Evolutionary conservation across 2,797 vertebrate species (phyloP), one percentile per base, ranked within the genome.

Genomic region (Pelochelys cantorii): DNA sequence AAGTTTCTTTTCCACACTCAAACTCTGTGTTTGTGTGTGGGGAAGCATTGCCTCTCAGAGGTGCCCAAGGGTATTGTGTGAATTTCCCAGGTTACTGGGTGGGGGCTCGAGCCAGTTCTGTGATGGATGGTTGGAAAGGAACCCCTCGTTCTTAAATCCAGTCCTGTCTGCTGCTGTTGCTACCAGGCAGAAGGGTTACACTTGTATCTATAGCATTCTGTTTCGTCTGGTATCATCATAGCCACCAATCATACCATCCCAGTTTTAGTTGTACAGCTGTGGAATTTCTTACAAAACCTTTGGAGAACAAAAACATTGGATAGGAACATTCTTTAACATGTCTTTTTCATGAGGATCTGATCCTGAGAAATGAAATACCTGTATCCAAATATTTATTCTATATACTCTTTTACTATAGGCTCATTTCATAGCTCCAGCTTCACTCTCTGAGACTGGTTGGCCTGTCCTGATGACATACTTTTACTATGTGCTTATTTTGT

Each of bases 241-340:
- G 11, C 15, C 94, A 79, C 22, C 57, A 83, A 15, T 71, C 23
- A 20, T 48, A 93, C 54, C 84, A 83, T 84, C 23, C 23, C 84
- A 11, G 2, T 90, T 53, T 1, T 0, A 92, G 2, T 34, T 8
- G 0, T 57, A 7, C 74, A 89, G 90, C 31, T 85, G 27, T 84
- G 13, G 9, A 85, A 53, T 87, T 93, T 85, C 5, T 48, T 71
- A 25, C 3, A 0, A 0, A 4, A 59, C n/a, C 62, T n/a, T 75
- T 81, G n/a, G 80, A 56, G 0, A 93, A 0, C 0, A 3, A 57
- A 1, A 60, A 22, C 85, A 90, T 6, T 78, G 80, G 68, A 0
- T 31, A 42, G 81, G 25, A 17, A 0, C 15, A 8, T n/a, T 74
- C 0, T 5, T 94, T 57, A 80, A 88, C n/a, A 22, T 34, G 65